Base-by-base conservation (phyloP, 2,888 invertebrate species). In the Acanthoscelides obtectus region DNA sequence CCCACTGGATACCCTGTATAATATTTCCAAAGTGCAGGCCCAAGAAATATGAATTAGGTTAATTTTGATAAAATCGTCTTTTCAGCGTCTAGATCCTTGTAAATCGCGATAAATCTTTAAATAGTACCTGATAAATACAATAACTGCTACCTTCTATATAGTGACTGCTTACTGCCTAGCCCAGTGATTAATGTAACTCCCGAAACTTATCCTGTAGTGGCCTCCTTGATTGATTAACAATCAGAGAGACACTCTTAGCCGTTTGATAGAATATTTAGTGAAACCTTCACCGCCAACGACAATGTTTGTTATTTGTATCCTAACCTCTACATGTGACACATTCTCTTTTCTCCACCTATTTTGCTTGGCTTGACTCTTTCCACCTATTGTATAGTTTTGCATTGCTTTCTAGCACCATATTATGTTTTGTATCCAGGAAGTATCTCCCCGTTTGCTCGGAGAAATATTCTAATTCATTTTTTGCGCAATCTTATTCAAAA, bases 351-450 rank as follows among this genome's bases (percentile, higher is more conserved):
- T 45, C 17, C 45, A 45, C 45, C 45, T 45, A 6, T 75, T 79
- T 80, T 80, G 83, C 82, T 81, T 82, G 81, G 82, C 83, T 81
- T 82, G 75, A 74, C 76, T 77, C 72, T 76, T 78, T 73, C 74
- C 76, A 21, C 21, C 21, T 69, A 69, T 74, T 70, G 17, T 79
- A 77, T 77, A 76, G 79, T 79, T 80, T 82, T 82, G 83, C 82
- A 78, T 77, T 76, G 83, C 83, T 83, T 83, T 72, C 77, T 83
- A 83, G 83, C 83, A 77, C 76, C 70, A 76, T 71, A 76, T 74
- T 72, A n/a, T n/a, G n/a, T n/a, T n/a, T n/a, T n/a, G n/a, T n/a
- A n/a, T n/a, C n/a, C n/a, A n/a, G n/a, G n/a, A n/a, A n/a, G n/a
- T n/a, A n/a, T n/a, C n/a, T n/a, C n/a, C n/a, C n/a, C n/a, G n/a